Evolutionary conservation across 2,797 vertebrate species (phyloP).

Genomic region (Babyrousa celebensis): DNA sequence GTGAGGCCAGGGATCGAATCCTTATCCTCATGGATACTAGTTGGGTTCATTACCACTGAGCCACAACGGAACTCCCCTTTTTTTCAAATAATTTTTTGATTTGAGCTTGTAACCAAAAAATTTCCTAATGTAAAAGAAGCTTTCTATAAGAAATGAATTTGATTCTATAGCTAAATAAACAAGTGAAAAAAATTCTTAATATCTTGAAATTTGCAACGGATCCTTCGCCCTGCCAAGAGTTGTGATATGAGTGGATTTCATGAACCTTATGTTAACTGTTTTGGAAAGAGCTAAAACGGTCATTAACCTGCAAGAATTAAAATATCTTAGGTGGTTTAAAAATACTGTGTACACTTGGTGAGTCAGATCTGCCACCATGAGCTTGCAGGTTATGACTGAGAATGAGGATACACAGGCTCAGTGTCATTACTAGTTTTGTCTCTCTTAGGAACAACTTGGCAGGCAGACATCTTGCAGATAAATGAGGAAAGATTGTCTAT

Average conservation of each 20-base stretch:
- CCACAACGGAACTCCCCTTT: neutral
- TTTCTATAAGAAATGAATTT: neutral
- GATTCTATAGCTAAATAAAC: neutral
- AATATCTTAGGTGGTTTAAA: slow-evolving; percentile 68
- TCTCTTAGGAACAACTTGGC: slow-evolving; percentile 73
- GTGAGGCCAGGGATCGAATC: too few species aligned
- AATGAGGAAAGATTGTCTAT: slow-evolving; percentile 80
- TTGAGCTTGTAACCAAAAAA: neutral
- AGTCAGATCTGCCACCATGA: slow-evolving; percentile 62
- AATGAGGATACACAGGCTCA: neutral
- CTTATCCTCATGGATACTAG: too few species aligned
- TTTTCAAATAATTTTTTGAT: neutral
- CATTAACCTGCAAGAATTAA: slow-evolving; percentile 9
- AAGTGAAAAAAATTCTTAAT: neutral
- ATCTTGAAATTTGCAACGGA: neutral
- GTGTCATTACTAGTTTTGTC: slow-evolving; percentile 36
- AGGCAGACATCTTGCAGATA: slow-evolving; percentile 77
- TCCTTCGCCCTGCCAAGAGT: neutral
- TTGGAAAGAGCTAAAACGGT: neutral
- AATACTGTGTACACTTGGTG: neutral
- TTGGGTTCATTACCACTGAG: neutral
- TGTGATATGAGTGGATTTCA: neutral
- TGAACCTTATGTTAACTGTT: neutral
- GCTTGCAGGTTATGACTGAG: neutral
- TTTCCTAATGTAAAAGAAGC: neutral